These are phyloP conservation scores for Ganaspis sp. DNA, from an alignment of 1,140 invertebrate genomes.

Conservation along the genomic window DNA sequence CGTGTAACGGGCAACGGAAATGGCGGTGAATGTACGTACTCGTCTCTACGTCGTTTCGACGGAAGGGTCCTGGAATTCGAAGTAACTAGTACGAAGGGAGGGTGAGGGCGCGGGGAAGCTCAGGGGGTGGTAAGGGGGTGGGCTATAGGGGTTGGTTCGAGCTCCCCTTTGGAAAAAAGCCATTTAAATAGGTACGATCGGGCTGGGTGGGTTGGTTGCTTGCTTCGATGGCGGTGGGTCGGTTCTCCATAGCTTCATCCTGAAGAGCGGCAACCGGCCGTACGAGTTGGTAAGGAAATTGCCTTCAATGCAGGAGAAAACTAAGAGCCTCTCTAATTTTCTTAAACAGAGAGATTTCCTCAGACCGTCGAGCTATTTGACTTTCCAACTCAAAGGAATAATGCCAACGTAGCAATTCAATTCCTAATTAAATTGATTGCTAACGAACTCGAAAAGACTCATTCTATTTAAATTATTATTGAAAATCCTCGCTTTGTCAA, in stretches of 20 bases:
- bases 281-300: conserved; percentile 63
- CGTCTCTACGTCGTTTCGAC: conserved; percentile 55
- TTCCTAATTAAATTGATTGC: conserved; percentile 5
- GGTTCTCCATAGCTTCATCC: conserved; percentile 72
- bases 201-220: conserved; percentile 58
- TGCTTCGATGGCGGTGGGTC: conserved; percentile 59
- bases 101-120: conserved; percentile 41
- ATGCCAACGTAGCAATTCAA: neutral
- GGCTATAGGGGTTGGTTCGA: conserved; percentile 59
- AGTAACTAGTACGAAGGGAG: conserved; percentile 64
- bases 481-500: neutral
- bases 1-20: conserved; percentile 47
- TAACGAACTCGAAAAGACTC: neutral
- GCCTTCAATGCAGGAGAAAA: conserved; percentile 49
- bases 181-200: conserved; percentile 74
- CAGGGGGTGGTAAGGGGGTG: conserved; percentile 43
- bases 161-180: conserved; percentile 72
- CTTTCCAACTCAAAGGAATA: conserved; percentile 18
- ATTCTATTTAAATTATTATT: neutral
- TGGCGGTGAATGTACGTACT: conserved; percentile 50
- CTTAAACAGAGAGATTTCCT: conserved; percentile 24
- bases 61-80: conserved; percentile 66
- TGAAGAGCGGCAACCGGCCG: conserved; percentile 63
- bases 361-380: conserved; percentile 1
- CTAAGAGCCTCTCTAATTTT: conserved; percentile 25